A percentile compares a stretch with the other conserved stretches of the same genome.
Conservation (phyloP, 2,797 vertebrate genomes). For the Botia almorhae region DNA sequence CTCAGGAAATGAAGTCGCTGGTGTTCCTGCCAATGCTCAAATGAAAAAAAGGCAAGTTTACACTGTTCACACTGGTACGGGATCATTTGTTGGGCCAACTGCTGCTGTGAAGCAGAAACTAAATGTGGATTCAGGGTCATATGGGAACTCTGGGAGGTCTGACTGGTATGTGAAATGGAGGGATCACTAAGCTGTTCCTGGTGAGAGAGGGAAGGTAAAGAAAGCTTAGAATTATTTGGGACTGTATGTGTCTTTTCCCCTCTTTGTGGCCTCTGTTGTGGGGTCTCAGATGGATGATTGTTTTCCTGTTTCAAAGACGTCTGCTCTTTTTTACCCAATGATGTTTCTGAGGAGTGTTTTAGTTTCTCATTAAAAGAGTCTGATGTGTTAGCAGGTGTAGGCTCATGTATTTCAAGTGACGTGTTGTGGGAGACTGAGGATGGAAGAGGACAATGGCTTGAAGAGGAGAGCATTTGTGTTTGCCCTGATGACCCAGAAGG, state of each 20-base stretch:
- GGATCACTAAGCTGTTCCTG: constrained; percentile 85
- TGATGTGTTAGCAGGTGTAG: constrained; percentile 81
- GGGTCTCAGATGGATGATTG: constrained; percentile 79
- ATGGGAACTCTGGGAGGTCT: constrained; percentile 89
- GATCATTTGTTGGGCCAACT: constrained; percentile 93
- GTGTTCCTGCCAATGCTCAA: constrained; percentile 99
- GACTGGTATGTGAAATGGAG: constrained; percentile 88
- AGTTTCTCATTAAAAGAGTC: constrained; percentile 89
- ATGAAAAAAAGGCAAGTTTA: constrained; percentile 96
- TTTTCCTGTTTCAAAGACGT: constrained; percentile 91
- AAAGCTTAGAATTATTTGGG: constrained; percentile 86
- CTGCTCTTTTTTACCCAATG: constrained; percentile 87
- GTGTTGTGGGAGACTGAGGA: constrained; percentile 83
- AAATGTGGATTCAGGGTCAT: constrained; percentile 89
- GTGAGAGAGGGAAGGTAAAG: constrained; percentile 83
- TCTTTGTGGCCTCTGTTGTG: constrained; percentile 81
- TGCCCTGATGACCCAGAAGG: constrained; percentile 97
- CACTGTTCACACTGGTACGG: constrained; percentile 99
- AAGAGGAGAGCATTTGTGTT: constrained; percentile 92
- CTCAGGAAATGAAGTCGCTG: constrained; percentile 98
- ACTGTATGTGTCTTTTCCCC: constrained; percentile 86
- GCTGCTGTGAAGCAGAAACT: constrained; percentile 87
- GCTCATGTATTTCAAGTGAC: constrained; percentile 89
- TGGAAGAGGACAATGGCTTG: constrained; percentile 87
- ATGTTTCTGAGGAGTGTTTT: constrained; percentile 88